These are phyloP conservation scores for Diadema setosum DNA, from an alignment of 35 echinoderm and acorn worm genomes.

Conservation along the genomic window DNA sequence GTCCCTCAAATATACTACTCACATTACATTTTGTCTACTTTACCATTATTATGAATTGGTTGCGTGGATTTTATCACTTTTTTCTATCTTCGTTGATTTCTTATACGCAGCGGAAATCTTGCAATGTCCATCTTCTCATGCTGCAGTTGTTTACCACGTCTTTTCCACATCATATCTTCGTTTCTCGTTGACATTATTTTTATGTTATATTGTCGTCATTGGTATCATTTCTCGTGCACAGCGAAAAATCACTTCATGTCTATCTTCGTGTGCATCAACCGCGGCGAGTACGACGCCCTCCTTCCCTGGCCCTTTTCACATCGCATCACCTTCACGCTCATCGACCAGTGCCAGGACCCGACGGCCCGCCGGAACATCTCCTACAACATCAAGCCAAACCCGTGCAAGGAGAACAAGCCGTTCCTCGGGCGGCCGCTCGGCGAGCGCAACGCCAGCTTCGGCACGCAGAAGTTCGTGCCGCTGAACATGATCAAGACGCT, in stretches of 20 bases:
- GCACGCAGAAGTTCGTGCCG: conserved; percentile 96
- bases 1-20: too few species aligned
- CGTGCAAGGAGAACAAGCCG: conserved; percentile 96
- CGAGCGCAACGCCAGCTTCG: conserved; percentile 96
- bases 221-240: not conserved
- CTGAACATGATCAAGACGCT: conserved; percentile 87
- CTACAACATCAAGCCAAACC: conserved; percentile 97
- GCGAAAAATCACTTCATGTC: conserved; percentile 97
- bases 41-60: too few species aligned
- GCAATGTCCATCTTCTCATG: too few species aligned
- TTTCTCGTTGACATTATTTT: too few species aligned
- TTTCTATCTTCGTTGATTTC: too few species aligned
- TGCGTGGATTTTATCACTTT: too few species aligned
- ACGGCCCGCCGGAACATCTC: conserved; percentile 91
- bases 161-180: too few species aligned
- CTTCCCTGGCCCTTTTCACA: conserved; percentile 93
- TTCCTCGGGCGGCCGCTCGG: conserved; percentile 81
- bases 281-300: conserved; percentile 92
- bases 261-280: conserved; percentile 89
- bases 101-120: too few species aligned
- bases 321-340: conserved; percentile 84
- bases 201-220: too few species aligned
- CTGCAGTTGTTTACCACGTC: too few species aligned
- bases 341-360: conserved; percentile 98
- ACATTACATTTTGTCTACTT: too few species aligned